These are phyloP conservation scores for Sterrhoptilus dennistouni DNA, from an alignment of 2,113 vertebrate genomes.

Conservation along the genomic window DNA sequence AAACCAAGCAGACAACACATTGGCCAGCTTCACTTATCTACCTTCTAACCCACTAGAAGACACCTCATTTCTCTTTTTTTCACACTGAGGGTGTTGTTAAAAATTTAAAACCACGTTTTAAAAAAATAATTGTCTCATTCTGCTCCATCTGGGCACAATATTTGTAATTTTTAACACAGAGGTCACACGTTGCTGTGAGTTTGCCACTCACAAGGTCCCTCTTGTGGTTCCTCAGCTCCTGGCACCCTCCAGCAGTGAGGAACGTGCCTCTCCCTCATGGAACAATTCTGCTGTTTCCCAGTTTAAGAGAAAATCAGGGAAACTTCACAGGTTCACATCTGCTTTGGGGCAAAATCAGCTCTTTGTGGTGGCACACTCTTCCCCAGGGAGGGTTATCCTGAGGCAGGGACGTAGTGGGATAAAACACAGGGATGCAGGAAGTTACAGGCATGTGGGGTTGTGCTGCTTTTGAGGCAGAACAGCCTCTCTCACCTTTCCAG, in stretches of 20 bases:
- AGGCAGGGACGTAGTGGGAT: accelerated
- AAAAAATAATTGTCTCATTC: neutral
- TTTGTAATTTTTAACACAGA: neutral
- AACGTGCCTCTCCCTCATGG: neutral
- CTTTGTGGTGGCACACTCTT: accelerated
- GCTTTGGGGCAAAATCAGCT: neutral
- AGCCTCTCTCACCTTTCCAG: neutral
- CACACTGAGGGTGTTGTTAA: neutral
- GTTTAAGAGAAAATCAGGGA: neutral
- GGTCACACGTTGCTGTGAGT: neutral
- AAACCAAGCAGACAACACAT: neutral
- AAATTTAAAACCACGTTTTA: neutral
- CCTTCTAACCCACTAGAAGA: neutral
- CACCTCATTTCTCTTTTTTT: neutral
- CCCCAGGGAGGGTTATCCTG: neutral
- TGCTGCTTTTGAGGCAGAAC: neutral
- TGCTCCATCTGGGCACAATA: accelerated
- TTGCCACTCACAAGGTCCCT: neutral
- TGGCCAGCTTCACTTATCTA: neutral
- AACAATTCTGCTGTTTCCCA: neutral
- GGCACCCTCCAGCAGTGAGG: neutral
- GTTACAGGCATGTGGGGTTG: accelerated
- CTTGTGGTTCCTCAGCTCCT: neutral
- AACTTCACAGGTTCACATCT: accelerated
- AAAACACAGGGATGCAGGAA: neutral